Evolutionary conservation across 37 sponge, comb jelly and placozoan genomes (phyloP).

Genomic region (Beroe forskalii): DNA sequence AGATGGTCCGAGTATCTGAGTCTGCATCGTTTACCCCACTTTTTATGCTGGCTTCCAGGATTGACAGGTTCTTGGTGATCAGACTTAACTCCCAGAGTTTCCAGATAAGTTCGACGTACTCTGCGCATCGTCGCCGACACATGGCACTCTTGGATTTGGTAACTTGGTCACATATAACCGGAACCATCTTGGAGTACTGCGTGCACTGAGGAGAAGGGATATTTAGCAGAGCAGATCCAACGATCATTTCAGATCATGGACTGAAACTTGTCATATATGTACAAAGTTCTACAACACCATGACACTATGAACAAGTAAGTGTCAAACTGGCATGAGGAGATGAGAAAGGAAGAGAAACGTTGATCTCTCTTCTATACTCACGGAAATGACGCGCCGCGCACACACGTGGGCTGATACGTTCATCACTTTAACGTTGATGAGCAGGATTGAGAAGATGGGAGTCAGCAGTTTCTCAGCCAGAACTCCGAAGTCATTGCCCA

Average conservation of each 20-base stretch:
- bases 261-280: no score
- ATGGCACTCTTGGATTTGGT: constrained; percentile 27
- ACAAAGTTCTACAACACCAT: no score
- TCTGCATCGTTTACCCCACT: constrained; percentile 50
- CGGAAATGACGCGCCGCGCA: neutral
- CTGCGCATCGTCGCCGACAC: neutral
- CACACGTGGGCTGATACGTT: constrained; percentile 30
- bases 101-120: constrained; percentile 11
- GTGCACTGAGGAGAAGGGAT: constrained; percentile 12
- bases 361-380: neutral
- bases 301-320: no score
- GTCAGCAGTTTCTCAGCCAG: neutral
- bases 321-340: no score
- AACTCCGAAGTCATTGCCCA: constrained; percentile 25
- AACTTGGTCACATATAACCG: neutral
- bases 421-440: constrained; percentile 44
- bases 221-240: neutral
- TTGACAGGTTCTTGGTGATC: neutral
- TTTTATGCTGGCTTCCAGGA: neutral
- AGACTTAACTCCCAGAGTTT: neutral
- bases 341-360: neutral
- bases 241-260: neutral
- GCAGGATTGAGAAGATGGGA: neutral
- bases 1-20: constrained; percentile 11
- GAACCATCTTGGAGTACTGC: constrained; percentile 23